These are phyloP conservation scores for Pseudomyrmex flavicornis DNA, from an alignment of 1,140 invertebrate species.

Conservation along the genomic window DNA sequence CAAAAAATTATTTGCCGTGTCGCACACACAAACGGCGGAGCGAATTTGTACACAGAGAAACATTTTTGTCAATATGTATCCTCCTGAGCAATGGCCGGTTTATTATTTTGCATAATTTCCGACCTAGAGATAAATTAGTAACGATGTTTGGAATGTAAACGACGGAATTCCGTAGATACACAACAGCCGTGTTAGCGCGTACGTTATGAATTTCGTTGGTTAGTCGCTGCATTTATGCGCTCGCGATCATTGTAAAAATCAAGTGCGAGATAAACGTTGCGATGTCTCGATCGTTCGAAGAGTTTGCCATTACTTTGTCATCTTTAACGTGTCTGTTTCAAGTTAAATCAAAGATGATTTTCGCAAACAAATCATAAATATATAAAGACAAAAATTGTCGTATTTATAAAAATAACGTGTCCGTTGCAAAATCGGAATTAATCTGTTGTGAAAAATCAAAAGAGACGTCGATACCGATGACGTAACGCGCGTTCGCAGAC, in stretches of 20 bases:
- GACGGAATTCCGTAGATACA: conserved; percentile 32
- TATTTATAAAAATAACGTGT: background rate
- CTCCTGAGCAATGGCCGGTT: conserved; percentile 15
- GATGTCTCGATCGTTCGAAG: background rate
- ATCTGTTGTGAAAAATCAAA: conserved; percentile 14
- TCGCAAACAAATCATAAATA: background rate
- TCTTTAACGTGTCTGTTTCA: background rate
- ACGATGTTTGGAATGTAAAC: conserved; percentile 53
- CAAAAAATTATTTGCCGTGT: too few relatives aligned
- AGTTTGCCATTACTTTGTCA: background rate
- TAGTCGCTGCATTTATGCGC: conserved; percentile 17
- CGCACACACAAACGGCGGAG: background rate
- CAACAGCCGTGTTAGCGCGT: conserved; percentile 24
- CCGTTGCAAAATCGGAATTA: background rate
- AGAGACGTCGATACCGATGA: conserved; percentile 10
- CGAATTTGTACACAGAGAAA: conserved; percentile 19
- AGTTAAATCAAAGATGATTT: background rate
- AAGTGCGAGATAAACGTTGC: conserved; percentile 17
- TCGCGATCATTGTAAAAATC: conserved; percentile 35
- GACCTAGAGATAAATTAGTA: conserved; percentile 51
- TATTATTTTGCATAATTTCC: conserved; percentile 57
- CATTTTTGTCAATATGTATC: conserved; percentile 38
- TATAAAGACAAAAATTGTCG: background rate
- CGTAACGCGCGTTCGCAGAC: conserved; percentile 40
- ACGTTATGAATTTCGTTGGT: conserved; percentile 36